A percentile compares a stretch with the other conserved stretches of the same genome.
Conservation (phyloP, 2,113 vertebrate genomes). For the Rhinoptilus africanus region DNA sequence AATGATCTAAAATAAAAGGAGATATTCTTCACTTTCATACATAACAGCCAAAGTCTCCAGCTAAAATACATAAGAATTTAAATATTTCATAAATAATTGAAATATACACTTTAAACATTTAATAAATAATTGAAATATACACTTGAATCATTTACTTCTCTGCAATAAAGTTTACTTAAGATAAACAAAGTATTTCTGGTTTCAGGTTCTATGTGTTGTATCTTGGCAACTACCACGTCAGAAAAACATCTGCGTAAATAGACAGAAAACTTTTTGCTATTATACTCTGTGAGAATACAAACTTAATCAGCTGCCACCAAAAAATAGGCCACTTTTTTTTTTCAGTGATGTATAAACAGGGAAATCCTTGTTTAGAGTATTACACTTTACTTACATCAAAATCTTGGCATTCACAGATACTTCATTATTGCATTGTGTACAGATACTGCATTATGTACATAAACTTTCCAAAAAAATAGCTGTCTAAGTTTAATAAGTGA, state of each 20-base stretch:
- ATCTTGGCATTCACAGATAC: background rate
- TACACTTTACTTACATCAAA: background rate
- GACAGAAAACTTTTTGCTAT: background rate
- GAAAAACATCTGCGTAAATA: background rate
- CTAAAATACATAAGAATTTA: background rate
- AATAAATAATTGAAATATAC: background rate
- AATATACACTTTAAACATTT: background rate
- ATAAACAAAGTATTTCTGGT: background rate
- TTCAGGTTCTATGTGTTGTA: background rate
- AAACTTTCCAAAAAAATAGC: background rate
- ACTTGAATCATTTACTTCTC: background rate
- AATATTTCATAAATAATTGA: background rate
- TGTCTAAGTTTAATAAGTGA: background rate
- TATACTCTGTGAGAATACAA: background rate
- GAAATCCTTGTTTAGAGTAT: background rate
- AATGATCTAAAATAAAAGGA: conserved; percentile 82
- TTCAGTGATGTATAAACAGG: background rate
- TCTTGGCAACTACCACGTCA: background rate
- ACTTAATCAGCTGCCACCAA: background rate
- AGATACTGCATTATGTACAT: background rate
- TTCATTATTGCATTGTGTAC: background rate
- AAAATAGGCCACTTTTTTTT: background rate
- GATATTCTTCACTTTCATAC: conserved; percentile 1
- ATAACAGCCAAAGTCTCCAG: background rate
- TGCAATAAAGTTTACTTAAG: background rate